These are phyloP conservation scores for Anastrepha obliqua DNA, from an alignment of 1,140 invertebrate species.

Conservation along the genomic window DNA sequence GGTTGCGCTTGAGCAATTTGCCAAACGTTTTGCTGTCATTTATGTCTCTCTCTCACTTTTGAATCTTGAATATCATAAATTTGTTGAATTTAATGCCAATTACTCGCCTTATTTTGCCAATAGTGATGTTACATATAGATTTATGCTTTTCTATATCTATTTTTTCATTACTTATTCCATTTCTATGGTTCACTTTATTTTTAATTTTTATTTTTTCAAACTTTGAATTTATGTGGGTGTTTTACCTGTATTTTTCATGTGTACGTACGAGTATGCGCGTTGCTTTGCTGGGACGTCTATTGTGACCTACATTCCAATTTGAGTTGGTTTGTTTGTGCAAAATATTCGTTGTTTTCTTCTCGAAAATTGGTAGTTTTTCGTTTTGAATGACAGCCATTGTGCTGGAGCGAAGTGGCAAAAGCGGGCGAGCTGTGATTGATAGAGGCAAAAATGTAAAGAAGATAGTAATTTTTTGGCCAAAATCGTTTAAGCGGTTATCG, in stretches of 20 bases:
- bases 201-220: background rate
- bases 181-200: background rate
- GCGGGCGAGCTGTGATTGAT: too few species aligned
- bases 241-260: background rate
- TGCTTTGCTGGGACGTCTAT: background rate
- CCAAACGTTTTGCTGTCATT: slow-evolving; percentile 40
- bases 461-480: too few species aligned
- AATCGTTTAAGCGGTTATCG: too few species aligned
- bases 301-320: background rate
- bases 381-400: background rate
- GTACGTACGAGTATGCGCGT: background rate
- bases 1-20: slow-evolving; percentile 15
- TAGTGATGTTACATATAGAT: background rate
- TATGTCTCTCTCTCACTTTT: background rate
- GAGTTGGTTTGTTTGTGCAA: background rate
- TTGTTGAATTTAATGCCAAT: slow-evolving; percentile 39
- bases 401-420: too few species aligned
- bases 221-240: background rate
- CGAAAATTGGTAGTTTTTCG: background rate
- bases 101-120: background rate
- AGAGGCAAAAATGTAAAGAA: too few species aligned
- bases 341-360: background rate
- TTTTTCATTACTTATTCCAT: background rate
- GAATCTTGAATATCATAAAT: slow-evolving; percentile 24
- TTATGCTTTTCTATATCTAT: background rate